Conservation (phyloP, 2,113 vertebrate species). For the Poicephalus meyeri region DNA sequence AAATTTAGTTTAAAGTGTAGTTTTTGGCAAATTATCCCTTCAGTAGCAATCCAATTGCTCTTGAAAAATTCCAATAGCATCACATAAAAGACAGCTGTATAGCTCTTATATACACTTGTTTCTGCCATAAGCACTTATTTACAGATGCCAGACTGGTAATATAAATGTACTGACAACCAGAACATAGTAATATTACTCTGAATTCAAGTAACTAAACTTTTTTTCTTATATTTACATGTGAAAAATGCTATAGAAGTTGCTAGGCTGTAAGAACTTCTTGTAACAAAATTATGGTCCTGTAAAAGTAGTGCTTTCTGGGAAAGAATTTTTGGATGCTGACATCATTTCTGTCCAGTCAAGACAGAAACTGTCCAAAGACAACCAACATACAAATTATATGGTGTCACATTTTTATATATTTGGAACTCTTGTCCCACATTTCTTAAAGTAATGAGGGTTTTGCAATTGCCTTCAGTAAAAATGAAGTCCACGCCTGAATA, state of each 20-base stretch:
- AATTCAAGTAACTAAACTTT: neutral
- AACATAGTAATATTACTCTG: neutral
- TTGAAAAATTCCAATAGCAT: neutral
- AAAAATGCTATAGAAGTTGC: neutral
- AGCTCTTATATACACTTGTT: neutral
- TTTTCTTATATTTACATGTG: neutral
- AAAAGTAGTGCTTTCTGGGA: neutral
- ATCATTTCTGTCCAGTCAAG: neutral
- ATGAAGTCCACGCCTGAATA: neutral
- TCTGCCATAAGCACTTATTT: neutral
- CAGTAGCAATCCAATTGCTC: neutral
- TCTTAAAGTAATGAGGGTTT: neutral
- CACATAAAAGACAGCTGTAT: neutral
- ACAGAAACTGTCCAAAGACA: neutral
- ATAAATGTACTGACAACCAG: neutral
- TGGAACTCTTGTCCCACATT: neutral
- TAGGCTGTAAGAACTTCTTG: neutral
- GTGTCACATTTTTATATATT: slow-evolving; percentile 15
- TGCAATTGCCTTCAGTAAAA: neutral
- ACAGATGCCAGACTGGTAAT: neutral
- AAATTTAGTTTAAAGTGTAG: neutral
- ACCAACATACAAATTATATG: neutral
- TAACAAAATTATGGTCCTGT: neutral
- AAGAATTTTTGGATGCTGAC: neutral
- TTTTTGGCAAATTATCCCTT: neutral